Percentiles rank a stretch among this genome's conserved stretches.
These are phyloP conservation scores for Cynocephalus volans DNA, from an alignment of 2,113 vertebrate species.

Conservation along the genomic window DNA sequence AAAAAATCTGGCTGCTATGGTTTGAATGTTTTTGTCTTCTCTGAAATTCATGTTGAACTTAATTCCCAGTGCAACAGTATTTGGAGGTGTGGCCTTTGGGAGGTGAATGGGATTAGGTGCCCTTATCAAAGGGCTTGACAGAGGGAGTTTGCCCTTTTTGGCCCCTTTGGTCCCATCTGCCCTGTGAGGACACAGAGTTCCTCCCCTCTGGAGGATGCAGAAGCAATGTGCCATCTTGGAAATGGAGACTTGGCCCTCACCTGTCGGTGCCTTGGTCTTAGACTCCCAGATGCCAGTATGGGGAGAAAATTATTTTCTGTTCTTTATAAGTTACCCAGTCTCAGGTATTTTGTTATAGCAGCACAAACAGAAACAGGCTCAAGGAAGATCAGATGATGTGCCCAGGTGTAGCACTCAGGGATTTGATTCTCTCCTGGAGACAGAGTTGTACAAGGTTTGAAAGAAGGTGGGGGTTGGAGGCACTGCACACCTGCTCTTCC, in stretches of 20 bases:
- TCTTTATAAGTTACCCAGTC: not conserved
- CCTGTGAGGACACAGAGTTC: not conserved
- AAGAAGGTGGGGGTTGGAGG: fast-evolving
- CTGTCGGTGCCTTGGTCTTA: not conserved
- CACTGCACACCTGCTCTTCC: not conserved
- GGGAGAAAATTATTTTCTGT: not conserved
- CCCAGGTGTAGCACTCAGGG: not conserved
- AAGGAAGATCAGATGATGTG: not conserved
- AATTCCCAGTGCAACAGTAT: not conserved
- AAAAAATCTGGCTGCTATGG: not conserved
- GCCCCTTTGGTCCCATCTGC: not conserved
- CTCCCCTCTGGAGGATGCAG: not conserved
- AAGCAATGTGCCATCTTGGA: not conserved
- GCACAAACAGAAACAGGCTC: not conserved
- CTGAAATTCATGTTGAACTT: not conserved
- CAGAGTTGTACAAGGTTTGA: not conserved
- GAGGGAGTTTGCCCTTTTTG: not conserved
- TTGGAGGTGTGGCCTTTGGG: not conserved
- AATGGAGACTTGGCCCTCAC: not conserved
- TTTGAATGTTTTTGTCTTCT: not conserved
- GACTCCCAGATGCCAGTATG: not conserved
- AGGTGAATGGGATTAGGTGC: not conserved
- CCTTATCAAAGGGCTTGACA: not conserved
- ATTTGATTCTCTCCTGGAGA: not conserved
- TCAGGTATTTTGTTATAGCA: not conserved